A percentile compares a stretch with the other conserved stretches of the same genome.
Conservation (phyloP, 2,888 invertebrate genomes). For the Syrista parreyssii region DNA sequence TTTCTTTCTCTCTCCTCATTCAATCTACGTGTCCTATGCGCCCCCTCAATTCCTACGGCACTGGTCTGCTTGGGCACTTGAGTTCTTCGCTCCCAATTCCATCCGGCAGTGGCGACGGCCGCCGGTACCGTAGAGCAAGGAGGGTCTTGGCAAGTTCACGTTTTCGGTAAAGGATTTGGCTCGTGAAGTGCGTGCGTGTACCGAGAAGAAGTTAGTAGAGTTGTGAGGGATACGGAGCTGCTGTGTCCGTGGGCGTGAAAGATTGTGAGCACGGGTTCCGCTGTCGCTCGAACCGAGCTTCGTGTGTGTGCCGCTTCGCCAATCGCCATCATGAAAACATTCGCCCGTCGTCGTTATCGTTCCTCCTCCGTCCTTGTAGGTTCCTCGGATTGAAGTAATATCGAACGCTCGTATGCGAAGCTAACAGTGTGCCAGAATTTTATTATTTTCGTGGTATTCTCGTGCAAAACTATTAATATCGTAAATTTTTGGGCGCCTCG, state of each 20-base stretch:
- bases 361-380: slow-evolving; percentile 50
- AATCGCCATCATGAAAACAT: slow-evolving; percentile 59
- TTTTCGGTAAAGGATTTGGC: background rate
- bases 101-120: slow-evolving; percentile 17
- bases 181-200: background rate
- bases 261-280: background rate
- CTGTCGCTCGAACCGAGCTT: background rate
- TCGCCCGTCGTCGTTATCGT: slow-evolving; percentile 45
- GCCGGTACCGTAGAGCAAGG: background rate
- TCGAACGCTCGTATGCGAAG: slow-evolving; percentile 31
- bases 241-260: background rate
- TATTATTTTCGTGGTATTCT: background rate
- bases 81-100: slow-evolving; percentile 25
- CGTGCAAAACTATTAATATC: background rate
- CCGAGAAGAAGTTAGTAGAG: background rate
- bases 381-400: slow-evolving; percentile 43
- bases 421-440: slow-evolving; percentile 18
- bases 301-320: slow-evolving; percentile 18
- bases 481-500: background rate
- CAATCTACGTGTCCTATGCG: background rate
- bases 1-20: background rate
- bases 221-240: background rate
- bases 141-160: background rate
- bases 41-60: slow-evolving; percentile 7
- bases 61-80: slow-evolving; percentile 9